A percentile compares a stretch with the other conserved stretches of the same genome.
Conservation (phyloP, 1,140 invertebrate species). For the Drosophila seguyi region DNA sequence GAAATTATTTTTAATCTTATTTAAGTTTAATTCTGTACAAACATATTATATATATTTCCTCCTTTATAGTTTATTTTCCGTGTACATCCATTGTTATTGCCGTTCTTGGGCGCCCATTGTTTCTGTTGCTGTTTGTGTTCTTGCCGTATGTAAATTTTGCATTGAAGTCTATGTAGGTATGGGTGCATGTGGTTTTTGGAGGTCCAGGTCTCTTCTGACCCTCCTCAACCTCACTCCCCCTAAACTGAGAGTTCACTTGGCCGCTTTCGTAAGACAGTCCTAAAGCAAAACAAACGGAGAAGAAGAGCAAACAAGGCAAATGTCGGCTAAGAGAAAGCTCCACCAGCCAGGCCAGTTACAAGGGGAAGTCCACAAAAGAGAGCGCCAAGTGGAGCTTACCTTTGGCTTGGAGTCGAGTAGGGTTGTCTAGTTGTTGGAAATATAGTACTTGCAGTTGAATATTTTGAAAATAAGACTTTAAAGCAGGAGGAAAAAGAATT, state of each 20-base stretch:
- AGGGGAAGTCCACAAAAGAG: slow-evolving; percentile 12
- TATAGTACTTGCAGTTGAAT: no score
- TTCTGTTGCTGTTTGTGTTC: slow-evolving; percentile 53
- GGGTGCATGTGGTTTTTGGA: slow-evolving; percentile 50
- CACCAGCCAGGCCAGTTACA: slow-evolving; percentile 17
- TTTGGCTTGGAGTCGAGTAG: slow-evolving; percentile 23
- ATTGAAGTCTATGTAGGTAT: slow-evolving; percentile 57
- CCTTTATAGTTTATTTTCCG: not conserved
- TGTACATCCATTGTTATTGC: slow-evolving; percentile 54
- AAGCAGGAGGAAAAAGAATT: not conserved
- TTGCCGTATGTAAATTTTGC: slow-evolving; percentile 71
- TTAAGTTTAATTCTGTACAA: fast-evolving
- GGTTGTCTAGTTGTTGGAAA: slow-evolving; percentile 6
- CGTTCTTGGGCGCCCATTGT: slow-evolving; percentile 44
- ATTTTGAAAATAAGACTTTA: not conserved
- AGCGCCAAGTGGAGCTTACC: slow-evolving; percentile 28
- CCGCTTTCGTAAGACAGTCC: slow-evolving; percentile 72
- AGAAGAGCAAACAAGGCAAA: slow-evolving; percentile 28
- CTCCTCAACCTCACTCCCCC: not conserved
- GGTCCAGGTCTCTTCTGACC: slow-evolving; percentile 53
- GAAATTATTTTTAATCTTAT: not conserved
- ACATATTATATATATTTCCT: not conserved
- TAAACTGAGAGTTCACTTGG: slow-evolving; percentile 56
- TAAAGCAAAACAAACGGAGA: slow-evolving; percentile 58
- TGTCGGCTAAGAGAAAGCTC: slow-evolving; percentile 56